Percentiles rank a stretch among this genome's conserved stretches.
Conservation (phyloP, 2,888 invertebrate species). For the Synanthedon vespiformis region DNA sequence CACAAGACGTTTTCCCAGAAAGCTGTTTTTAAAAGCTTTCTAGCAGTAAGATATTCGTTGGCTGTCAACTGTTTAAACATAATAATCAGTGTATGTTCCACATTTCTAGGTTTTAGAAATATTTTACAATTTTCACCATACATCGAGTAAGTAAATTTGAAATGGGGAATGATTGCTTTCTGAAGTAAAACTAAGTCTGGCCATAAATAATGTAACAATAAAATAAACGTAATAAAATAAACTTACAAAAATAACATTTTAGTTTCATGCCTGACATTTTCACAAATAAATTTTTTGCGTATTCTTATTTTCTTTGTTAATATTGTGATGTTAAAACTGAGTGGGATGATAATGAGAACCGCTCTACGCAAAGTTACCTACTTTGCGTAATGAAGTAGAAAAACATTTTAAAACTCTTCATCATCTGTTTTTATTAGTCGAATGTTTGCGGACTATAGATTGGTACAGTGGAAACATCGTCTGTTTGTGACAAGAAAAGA, state of each 20-base stretch:
- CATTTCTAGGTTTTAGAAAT: no score
- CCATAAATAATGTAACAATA: neutral
- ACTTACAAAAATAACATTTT: neutral
- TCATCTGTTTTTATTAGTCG: neutral
- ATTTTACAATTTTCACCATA: no score
- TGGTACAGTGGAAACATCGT: neutral
- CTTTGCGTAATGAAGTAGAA: neutral
- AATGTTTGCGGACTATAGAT: neutral
- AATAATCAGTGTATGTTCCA: no score
- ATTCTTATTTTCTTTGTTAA: neutral
- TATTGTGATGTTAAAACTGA: neutral
- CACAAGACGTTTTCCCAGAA: no score
- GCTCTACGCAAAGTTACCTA: neutral
- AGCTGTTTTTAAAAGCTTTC: no score
- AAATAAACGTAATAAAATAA: neutral
- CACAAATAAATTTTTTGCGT: neutral
- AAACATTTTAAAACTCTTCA: neutral
- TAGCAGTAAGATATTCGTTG: no score
- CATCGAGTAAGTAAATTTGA: no score
- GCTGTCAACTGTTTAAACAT: no score
- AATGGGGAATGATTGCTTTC: no score
- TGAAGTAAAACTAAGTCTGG: neutral
- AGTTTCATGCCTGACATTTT: neutral
- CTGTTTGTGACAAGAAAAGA: constrained; percentile 6
- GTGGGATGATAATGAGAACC: neutral